Evolutionary conservation across 1,140 invertebrate species (phyloP).

Genomic region (Gryon sp.): DNA sequence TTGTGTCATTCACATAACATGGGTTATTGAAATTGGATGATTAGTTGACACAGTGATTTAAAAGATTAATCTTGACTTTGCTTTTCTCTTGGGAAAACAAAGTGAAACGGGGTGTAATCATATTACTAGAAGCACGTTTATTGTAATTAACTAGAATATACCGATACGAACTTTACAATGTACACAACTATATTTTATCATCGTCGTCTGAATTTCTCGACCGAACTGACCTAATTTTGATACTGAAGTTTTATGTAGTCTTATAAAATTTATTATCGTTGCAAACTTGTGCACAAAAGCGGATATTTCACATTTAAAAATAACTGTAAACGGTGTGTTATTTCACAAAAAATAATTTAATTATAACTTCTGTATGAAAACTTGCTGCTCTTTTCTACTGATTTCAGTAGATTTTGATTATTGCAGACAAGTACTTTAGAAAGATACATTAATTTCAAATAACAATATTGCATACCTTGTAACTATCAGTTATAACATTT

Average conservation of each 20-base stretch:
- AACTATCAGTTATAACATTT: too few species aligned
- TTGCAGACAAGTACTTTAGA: too few species aligned
- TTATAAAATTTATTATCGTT: conserved; percentile 24
- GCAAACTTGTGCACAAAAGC: conserved; percentile 1
- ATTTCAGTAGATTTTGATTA: too few species aligned
- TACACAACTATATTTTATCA: conserved; percentile 15
- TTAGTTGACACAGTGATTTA: not conserved
- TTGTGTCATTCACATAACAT: too few species aligned
- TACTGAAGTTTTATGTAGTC: conserved; percentile 26
- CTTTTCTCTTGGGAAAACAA: conserved; percentile 20
- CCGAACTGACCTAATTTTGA: conserved; percentile 32
- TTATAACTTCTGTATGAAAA: conserved; percentile 5
- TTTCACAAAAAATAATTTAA: not conserved
- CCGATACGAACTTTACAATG: conserved; percentile 15
- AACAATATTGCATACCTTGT: too few species aligned
- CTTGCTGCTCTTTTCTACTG: too few species aligned
- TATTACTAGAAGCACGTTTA: conserved; percentile 8
- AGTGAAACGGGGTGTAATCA: too few species aligned
- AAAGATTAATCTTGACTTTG: conserved; percentile 13
- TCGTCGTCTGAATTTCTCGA: not conserved
- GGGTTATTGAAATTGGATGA: too few species aligned
- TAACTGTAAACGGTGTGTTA: not conserved
- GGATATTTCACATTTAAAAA: conserved; percentile 6
- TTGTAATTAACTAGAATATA: conserved; percentile 32
- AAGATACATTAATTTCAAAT: too few species aligned